A percentile compares a stretch with the other conserved stretches of the same genome.
These are phyloP conservation scores for Digitonthophagus gazella DNA, from an alignment of 2,888 invertebrate genomes.

Conservation along the genomic window DNA sequence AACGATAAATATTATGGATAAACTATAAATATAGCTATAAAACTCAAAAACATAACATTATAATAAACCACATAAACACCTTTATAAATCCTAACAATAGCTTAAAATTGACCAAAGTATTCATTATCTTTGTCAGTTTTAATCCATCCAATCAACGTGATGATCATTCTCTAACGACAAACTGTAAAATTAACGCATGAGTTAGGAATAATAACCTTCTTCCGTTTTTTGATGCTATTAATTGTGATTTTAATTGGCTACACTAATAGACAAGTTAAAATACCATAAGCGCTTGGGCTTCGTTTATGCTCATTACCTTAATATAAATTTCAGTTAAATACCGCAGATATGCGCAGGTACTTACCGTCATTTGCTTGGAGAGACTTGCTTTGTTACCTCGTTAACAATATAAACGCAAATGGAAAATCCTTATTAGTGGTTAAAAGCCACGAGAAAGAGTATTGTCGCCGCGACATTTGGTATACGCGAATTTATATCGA, in stretches of 20 bases:
- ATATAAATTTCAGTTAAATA: neutral
- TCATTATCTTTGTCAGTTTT: neutral
- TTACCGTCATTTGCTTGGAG: too few relatives aligned
- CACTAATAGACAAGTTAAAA: neutral
- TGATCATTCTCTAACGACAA: neutral
- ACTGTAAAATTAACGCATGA: neutral
- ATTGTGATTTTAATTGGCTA: neutral
- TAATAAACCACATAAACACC: too few relatives aligned
- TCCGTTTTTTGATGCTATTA: neutral
- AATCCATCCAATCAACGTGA: neutral
- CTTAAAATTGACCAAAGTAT: neutral
- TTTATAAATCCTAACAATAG: too few relatives aligned
- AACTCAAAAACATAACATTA: neutral
- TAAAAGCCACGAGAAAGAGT: neutral
- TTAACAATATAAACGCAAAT: too few relatives aligned
- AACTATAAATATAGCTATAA: too few relatives aligned
- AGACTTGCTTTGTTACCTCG: too few relatives aligned
- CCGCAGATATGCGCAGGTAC: too few relatives aligned
- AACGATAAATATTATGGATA: neutral
- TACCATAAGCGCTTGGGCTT: neutral
- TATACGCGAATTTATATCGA: neutral
- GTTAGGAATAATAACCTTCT: neutral
- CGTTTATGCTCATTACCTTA: neutral
- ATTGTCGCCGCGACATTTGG: neutral
- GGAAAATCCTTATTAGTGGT: neutral